Evolutionary conservation across 2,888 invertebrate species (phyloP).

Genomic region (Drosophila nigritarsus): DNA sequence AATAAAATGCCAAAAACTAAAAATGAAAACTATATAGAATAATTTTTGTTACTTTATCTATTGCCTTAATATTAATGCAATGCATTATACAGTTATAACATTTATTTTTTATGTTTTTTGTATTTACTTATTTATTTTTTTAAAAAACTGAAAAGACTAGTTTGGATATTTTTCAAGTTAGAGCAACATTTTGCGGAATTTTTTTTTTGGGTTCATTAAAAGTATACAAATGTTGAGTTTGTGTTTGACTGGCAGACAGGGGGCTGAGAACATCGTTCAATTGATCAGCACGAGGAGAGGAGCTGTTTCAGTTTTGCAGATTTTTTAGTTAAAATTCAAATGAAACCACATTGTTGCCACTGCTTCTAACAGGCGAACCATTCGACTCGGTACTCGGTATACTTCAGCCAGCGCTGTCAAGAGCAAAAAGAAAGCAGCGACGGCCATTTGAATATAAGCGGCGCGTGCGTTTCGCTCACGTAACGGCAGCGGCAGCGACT

Average conservation of each 20-base stretch:
- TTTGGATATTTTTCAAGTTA: not conserved
- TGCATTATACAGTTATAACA: too few relatives aligned
- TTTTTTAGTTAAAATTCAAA: not conserved
- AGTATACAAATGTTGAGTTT: not conserved
- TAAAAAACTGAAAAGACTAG: not conserved
- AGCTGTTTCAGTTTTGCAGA: not conserved
- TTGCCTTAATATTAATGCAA: too few relatives aligned
- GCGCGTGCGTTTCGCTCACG: slow-evolving; percentile 69
- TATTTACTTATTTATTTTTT: not conserved
- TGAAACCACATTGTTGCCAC: not conserved
- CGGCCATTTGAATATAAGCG: slow-evolving; percentile 69
- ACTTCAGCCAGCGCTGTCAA: slow-evolving; percentile 14
- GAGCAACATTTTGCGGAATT: not conserved
- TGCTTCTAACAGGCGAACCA: not conserved
- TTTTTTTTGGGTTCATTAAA: not conserved
- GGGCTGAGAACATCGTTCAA: not conserved
- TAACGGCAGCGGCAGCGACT: slow-evolving; percentile 44
- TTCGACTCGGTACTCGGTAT: slow-evolving; percentile 1
- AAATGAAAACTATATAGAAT: not conserved
- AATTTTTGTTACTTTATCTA: too few relatives aligned
- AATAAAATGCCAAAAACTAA: not conserved
- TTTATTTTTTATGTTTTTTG: too few relatives aligned
- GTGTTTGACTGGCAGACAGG: not conserved
- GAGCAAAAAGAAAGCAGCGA: slow-evolving; percentile 63
- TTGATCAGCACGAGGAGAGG: not conserved